Evolutionary conservation across 2,888 invertebrate genomes (phyloP), one percentile per base, ranked within the genome.

Genomic region (Acanthopleura granulata): DNA sequence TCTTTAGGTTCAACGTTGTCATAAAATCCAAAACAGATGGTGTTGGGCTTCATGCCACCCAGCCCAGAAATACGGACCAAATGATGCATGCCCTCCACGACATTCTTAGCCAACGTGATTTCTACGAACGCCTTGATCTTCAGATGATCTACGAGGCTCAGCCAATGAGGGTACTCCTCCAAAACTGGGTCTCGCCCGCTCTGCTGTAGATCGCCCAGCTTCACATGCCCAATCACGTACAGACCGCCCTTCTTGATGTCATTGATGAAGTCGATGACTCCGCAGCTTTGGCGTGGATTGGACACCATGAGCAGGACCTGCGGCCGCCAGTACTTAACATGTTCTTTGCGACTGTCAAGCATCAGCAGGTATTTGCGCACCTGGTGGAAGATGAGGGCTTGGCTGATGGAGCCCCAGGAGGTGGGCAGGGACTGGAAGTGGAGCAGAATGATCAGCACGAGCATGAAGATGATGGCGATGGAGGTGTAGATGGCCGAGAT

Each of bases 31-130:
- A 99, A 93, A 76, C 99, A 96, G 40, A 91, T 87, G 0, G 99
- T 99, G 89, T 99, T 99, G 0, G 99, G 98, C 90, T 99, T 99
- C 99, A 99, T 99, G 18, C 99, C 99, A 0, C 99, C 99, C 88
- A 99, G 94, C 3, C 99, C 99, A 0, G 97, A 94, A 77, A 98
- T 91, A 49, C 98, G 93, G 72, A 96, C 94, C 80, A 99, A 92
- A 91, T 99, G 98, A 77, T 96, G 96, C 66, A 98, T 93, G 1
- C 99, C 99, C 83, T 95, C 95, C 0, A 98, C 93, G 0, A 99
- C 94, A 0, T 94, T 94, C 75, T 93, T 92, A 0, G 97, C 95
- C 15, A 98, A 92, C 0, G 98, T 98, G 14, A 99, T 91, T 91
- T 99, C 99, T 0, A 97, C 95, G 91, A 99, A 99, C 0, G 99